Evolutionary conservation across 2,113 vertebrate species (phyloP), one percentile per base, ranked within the genome.

Genomic region (Manacus vitellinus): DNA sequence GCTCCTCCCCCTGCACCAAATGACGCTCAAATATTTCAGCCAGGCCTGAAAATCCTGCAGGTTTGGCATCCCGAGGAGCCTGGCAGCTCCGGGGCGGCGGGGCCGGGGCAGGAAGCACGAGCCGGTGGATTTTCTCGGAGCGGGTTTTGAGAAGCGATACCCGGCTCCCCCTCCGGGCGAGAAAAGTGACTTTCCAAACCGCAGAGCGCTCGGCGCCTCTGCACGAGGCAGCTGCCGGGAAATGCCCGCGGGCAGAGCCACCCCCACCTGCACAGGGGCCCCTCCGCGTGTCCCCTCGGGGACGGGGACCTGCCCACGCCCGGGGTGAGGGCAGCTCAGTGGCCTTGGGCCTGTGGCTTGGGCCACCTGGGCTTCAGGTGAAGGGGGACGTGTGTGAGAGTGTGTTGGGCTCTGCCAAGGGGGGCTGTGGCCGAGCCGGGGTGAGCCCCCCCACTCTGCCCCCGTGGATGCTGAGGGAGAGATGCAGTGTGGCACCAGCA

Each of bases 181-280:
- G 72, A 96, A 92, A 88, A 93, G 92, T 28, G 85, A 96, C 88
- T 96, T 96, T 97, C 95, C 74, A 86, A 96, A 94, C 95, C 90
- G 3, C 94, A 92, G 88, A 28, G 75, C 67, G 5, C 58, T 33
- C 4, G 6, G 72, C 24, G 75, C 30, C 33, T 66, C 54, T 51
- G 28, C 7, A 14, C 5, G 35, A 31, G 25, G 81, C 89, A 68
- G 92, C 89, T 96, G 92, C 88, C 2, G 30, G 75, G 95, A 95
- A 97, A 86, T 73, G 92, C 88, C 85, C 3, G 72, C 31, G 61
- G 1, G 25, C 51, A 2, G 1, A 39, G 55, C 70, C 1, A 5
- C 11, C 85, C 63, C 75, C 92, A 81, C 79, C 82, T 65, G 77
- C 10, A 0, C 2, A 17, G 85, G 89, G 87, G 76, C 33, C 65